Base-by-base conservation (phyloP, 2,113 vertebrate species). In the Lophotis ruficrista region DNA sequence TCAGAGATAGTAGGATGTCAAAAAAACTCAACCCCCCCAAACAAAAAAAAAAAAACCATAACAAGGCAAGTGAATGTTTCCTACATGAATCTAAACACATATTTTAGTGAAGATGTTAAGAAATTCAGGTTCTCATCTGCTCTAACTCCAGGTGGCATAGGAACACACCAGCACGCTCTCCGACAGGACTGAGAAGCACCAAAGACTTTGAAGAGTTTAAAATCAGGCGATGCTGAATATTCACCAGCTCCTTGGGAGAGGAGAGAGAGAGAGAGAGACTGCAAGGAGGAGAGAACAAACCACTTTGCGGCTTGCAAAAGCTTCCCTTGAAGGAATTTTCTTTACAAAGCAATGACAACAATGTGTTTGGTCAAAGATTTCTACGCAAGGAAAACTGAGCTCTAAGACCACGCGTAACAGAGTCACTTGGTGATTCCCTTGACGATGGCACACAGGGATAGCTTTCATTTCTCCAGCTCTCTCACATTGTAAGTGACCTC, bases 31-130 rank as follows among this genome's bases (percentile, higher is more conserved):
- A 96, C 1, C 3, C 14, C 28, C 11, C 28, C 23, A 77, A 15
- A 2, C 2, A 5, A 30, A 58, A 60, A 20, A 54, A 47, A 0
- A 1, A 93, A 94, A 97, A 97, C 93, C 89, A 81, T 89, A 94
- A 92, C 71, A 96, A 91, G 87, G 94, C 41, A 97, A 83, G 72
- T 91, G 80, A 94, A 94, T 96, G 60, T 3, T 79, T 87, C 53
- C 43, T 15, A 93, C 53, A 61, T 69, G 7, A 95, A 94, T 96
- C 94, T 93, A 97, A 97, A 94, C 76, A 86, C 78, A 96, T 54
- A 96, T 79, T 96, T 98, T 71, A 94, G 85, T 18, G 48, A 95
- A 91, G 97, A 91, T 90, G 91, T 94, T 96, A 96, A 96, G 92
- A 95, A 95, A 89, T 93, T 93, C 94, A 89, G 57, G 75, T 92